Evolutionary conservation across 2,113 vertebrate genomes (phyloP), one percentile per base, ranked within the genome.

Genomic region (Addax nasomaculatus): DNA sequence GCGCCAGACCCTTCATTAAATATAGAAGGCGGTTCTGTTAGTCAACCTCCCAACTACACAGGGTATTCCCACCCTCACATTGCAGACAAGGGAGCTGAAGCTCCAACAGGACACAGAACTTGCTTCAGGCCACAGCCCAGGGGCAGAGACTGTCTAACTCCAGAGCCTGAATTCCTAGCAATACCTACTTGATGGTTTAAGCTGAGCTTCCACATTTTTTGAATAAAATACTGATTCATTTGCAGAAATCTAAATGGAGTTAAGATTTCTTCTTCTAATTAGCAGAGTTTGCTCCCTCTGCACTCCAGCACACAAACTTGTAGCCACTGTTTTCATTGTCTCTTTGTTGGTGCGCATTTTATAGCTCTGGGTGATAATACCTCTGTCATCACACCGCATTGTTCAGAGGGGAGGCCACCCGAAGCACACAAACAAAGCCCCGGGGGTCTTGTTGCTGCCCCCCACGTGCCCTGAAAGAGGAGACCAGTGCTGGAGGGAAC

Each of bases 311-410:
- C 60, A 87, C 57, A 51, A 27, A 92, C 62, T 33, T 84, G 33
- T 1, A 30, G 21, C 90, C 91, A 81, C 57, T 95, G 58, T 1
- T 57, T 85, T 15, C 93, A 36, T 27, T 3, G 60, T 80, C 36
- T 95, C 12, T 2, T 93, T 93, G 67, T 58, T 90, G 78, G 93
- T 58, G 97, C 93, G 14, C 95, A 92, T 92, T 96, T 98, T 96
- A 85, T 95, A 85, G 97, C 76, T 96, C 21, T 10, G 80, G 96
- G 94, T 97, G 96, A 78, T 58, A 58, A 93, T 92, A 30, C 2
- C 88, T 78, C 30, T 90, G 92, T 85, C 85, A 84, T 73, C 90
- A 70, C 19, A 57, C 10, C 27, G 45, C 91, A 80, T 55, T 30
- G 93, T 6, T 14, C 36, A 33, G 27, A 13, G 92, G 80, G 49